These are phyloP conservation scores for Trematomus bernacchii DNA, from an alignment of 2,797 vertebrate species.

Conservation along the genomic window DNA sequence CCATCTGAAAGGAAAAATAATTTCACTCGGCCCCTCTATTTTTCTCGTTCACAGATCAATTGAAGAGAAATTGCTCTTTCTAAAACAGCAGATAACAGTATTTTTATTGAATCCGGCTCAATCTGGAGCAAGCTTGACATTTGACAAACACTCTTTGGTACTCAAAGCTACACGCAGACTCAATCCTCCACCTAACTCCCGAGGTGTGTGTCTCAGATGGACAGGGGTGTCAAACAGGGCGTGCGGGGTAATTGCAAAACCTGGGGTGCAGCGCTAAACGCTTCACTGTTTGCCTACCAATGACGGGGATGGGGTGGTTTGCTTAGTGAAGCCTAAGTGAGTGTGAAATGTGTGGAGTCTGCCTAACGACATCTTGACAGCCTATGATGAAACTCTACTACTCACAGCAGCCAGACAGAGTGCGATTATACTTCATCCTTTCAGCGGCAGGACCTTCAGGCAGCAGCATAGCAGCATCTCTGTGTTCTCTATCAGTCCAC, in stretches of 20 bases:
- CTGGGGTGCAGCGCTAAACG: constrained; percentile 35
- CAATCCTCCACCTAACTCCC: constrained; percentile 11
- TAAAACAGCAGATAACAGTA: constrained; percentile 7
- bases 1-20: constrained; percentile 11
- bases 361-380: constrained; percentile 64
- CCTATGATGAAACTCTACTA: constrained; percentile 57
- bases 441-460: constrained; percentile 34
- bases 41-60: constrained; percentile 34
- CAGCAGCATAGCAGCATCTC: constrained; percentile 10
- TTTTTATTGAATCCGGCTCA: constrained; percentile 38
- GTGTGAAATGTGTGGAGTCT: constrained; percentile 72
- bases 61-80: constrained; percentile 10
- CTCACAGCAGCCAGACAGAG: constrained; percentile 27
- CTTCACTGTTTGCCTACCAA: constrained; percentile 64
- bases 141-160: constrained; percentile 35
- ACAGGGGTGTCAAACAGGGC: constrained; percentile 45
- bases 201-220: constrained; percentile 37
- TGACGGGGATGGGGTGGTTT: constrained; percentile 38
- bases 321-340: constrained; percentile 70
- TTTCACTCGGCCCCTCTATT: constrained; percentile 6
- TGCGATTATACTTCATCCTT: constrained; percentile 33
- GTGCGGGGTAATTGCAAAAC: constrained; percentile 64
- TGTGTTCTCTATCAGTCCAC: constrained; percentile 36
- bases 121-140: constrained; percentile 27
- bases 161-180: constrained; percentile 27